These are phyloP conservation scores for Muscicapa adusta DNA, from an alignment of 2,113 vertebrate species.

Conservation along the genomic window DNA sequence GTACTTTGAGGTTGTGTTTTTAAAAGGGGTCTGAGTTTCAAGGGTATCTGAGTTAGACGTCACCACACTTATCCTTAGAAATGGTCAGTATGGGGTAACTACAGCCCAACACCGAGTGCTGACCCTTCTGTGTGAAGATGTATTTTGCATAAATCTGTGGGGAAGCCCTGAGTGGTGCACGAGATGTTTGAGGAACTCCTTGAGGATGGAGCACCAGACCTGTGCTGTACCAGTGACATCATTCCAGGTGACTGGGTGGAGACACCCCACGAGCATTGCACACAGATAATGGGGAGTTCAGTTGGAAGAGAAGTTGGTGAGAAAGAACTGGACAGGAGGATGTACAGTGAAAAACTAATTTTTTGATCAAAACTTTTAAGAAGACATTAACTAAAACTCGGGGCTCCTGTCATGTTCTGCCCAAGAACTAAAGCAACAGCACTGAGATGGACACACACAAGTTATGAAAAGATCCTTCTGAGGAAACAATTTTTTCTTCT, in stretches of 20 bases:
- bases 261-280: background rate
- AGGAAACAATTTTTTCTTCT: conserved; percentile 4
- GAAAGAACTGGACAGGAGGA: background rate
- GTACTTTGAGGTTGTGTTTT: background rate
- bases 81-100: background rate
- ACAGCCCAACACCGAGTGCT: background rate
- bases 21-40: background rate
- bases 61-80: background rate
- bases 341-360: background rate
- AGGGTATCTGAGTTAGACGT: background rate
- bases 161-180: background rate
- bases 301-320: background rate
- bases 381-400: background rate
- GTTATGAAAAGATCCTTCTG: background rate
- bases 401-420: background rate
- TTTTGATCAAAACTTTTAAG: background rate
- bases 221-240: background rate
- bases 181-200: background rate
- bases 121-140: background rate
- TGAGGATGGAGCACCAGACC: background rate
- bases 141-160: background rate
- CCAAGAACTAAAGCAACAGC: background rate
- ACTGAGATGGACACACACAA: background rate
- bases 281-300: background rate
- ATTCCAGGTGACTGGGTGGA: fast-evolving